phyloP scores from a whole-genome alignment of 1,140 invertebrate species.

The Cyrtorhinus lividipennis region DNA sequence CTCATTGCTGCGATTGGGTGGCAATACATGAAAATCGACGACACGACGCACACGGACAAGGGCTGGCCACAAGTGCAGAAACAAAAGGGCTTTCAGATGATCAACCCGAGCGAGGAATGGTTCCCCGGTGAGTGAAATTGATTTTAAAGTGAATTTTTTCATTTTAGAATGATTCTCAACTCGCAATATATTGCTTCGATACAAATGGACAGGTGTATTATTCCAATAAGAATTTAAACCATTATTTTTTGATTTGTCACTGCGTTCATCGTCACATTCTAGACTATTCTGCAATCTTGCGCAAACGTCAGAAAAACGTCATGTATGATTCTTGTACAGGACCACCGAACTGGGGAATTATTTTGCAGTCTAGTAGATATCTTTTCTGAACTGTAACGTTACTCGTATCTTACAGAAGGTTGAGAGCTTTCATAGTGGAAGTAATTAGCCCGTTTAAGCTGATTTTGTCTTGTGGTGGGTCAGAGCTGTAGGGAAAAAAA shows the following conservation, averaged over 20 bases:
- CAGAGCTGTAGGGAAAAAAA: no score
- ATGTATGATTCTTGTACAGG: no score
- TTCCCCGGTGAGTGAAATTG: constrained; percentile 51
- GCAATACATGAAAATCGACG: constrained; percentile 59
- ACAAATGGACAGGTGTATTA: background rate
- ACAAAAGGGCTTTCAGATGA: constrained; percentile 62
- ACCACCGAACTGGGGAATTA: no score
- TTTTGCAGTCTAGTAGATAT: no score
- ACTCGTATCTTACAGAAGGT: no score
- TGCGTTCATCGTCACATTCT: no score
- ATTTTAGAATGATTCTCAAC: background rate
- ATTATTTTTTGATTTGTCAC: background rate
- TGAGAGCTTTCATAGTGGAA: no score
- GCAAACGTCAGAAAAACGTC: no score
- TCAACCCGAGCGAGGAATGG: constrained; percentile 75
- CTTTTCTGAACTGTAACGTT: no score
- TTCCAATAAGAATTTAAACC: background rate
- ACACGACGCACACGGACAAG: constrained; percentile 48
- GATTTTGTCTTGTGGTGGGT: no score
- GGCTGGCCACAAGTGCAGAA: constrained; percentile 46
- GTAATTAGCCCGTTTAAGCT: no score
- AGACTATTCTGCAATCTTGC: no score
- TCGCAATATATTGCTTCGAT: background rate
- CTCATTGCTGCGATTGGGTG: constrained; percentile 60
- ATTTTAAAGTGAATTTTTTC: background rate